A percentile compares a stretch with the other conserved stretches of the same genome.
phyloP scores from a whole-genome alignment of 2,888 invertebrate genomes.

The Cephus runcator region DNA sequence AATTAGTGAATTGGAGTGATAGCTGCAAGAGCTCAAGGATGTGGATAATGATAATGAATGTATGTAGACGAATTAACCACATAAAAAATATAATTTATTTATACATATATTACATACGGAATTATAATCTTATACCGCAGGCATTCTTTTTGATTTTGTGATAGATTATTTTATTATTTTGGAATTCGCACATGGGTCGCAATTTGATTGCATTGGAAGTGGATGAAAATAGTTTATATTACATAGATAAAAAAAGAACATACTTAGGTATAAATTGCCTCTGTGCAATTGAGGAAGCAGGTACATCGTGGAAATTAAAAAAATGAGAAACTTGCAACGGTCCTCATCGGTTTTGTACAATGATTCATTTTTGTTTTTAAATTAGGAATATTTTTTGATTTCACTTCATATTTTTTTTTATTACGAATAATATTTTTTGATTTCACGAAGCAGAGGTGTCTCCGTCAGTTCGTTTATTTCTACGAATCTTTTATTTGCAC shows the following conservation, averaged over 20 bases:
- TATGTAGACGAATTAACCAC: not conserved
- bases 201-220: not conserved
- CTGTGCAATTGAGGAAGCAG: not conserved
- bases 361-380: not conserved
- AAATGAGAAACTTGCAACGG: not conserved
- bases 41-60: not conserved
- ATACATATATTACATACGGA: not conserved
- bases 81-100: not conserved
- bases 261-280: not conserved
- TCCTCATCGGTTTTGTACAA: not conserved
- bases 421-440: constrained; percentile 82
- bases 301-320: not conserved
- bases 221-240: not conserved
- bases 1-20: not conserved
- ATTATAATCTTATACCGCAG: not conserved
- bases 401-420: not conserved
- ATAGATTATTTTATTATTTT: not conserved
- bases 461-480: constrained; percentile 87
- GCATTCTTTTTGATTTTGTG: not conserved
- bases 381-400: not conserved
- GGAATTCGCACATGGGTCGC: not conserved
- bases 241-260: not conserved
- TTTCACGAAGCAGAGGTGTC: constrained; percentile 79
- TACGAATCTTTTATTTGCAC: constrained; percentile 85
- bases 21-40: not conserved